A percentile compares a stretch with the other conserved stretches of the same genome.
These are phyloP conservation scores for Cephus nigrinus DNA, from an alignment of 2,888 invertebrate genomes.

Conservation along the genomic window DNA sequence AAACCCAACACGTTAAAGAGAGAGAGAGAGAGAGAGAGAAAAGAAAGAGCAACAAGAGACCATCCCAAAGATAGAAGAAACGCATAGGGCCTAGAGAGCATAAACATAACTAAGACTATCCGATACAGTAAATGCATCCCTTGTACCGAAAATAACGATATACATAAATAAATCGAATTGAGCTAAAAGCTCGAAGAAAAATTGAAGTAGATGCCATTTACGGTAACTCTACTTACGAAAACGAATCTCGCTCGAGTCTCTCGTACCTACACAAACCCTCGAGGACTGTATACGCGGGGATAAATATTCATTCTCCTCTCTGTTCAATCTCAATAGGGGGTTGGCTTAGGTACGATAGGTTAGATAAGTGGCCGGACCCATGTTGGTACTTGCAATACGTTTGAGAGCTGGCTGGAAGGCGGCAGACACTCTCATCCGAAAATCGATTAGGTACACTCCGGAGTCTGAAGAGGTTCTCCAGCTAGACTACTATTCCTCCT, in stretches of 20 bases:
- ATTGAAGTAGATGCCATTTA: not conserved
- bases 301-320: not conserved
- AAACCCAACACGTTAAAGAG: constrained; percentile 10
- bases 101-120: not conserved
- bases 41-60: not conserved
- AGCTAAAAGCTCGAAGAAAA: not conserved
- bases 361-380: not conserved
- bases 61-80: not conserved
- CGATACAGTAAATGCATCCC: not conserved
- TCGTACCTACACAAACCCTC: not conserved
- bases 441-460: not conserved
- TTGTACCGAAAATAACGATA: not conserved
- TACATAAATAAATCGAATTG: not conserved
- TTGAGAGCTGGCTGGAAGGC: not conserved
- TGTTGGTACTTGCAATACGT: not conserved
- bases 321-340: not conserved
- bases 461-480: not conserved
- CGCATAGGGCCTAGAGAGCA: not conserved
- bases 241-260: not conserved
- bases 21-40: constrained; percentile 4
- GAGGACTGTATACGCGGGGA: not conserved
- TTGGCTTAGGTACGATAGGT: not conserved
- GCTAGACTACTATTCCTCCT: not conserved
- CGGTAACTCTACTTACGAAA: not conserved
- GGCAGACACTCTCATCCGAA: not conserved